Base-by-base conservation (phyloP, 92 coral and sea anemone species). In the Porites lobata region DNA sequence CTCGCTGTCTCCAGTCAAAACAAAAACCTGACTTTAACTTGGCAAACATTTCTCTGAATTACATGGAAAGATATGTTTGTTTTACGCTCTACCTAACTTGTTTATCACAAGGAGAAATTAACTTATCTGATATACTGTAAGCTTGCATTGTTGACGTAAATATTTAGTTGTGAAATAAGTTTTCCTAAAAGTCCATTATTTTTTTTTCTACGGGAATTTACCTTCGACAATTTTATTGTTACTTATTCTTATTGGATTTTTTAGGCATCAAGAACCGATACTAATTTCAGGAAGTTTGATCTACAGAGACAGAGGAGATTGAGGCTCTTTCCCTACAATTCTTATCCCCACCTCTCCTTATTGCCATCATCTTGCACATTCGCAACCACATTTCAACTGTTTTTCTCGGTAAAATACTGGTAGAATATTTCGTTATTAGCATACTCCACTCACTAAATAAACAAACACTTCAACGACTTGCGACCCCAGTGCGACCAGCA, bases 271-370 rank as follows among this genome's bases (percentile, higher is more conserved):
- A 57, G 26, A 2, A 22, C 22, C 53, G 63, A 38, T 4, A 38
- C 11, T 20, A 74, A 84, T 84, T 73, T 73, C 87, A 65, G 75
- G 73, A 73, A 51, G 80, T 62, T 84, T 62, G n/a, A 78, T 21
- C 2, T 15, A 32, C 2, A 58, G 14, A 72, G 24, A 10, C 12
- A 12, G 57, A 24, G 13, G 53, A 11, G 82, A 59, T 77, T 77
- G 26, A 21, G 24, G 14, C 9, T n/a, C 26, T 58, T 29, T 19
- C 29, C 69, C 19, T 77, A 50, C 24, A 3, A 38, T 56, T n/a
- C 21, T 14, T 26, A 17, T 26, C n/a, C 82, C 6, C 53, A 17
- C 51, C 8, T 14, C 19, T 75, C 32, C 8, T 47, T 72, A 72
- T 72, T 14, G 8, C 14, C 29, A 18, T 9, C 50, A 72, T 50